Conservation (phyloP, 1,140 invertebrate genomes). For the Bathynomus jamesi region DNA sequence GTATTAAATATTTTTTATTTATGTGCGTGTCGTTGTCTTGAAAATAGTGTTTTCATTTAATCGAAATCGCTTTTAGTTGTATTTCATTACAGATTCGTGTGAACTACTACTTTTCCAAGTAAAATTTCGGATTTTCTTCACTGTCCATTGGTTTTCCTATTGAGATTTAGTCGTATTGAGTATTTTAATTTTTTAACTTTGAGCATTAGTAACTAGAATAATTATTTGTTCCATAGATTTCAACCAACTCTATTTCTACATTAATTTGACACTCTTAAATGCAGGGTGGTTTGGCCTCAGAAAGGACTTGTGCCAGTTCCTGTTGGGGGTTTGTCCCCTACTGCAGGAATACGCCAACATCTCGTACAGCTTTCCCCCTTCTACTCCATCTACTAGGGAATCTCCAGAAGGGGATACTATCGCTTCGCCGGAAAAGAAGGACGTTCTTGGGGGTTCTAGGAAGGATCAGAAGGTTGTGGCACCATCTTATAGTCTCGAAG, state of each 20-base stretch:
- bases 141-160: too few species aligned
- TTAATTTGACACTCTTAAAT: conserved; percentile 38
- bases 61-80: too few species aligned
- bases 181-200: too few species aligned
- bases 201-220: too few species aligned
- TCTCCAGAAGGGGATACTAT: conserved; percentile 3
- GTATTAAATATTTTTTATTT: too few species aligned
- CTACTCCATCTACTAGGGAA: background rate
- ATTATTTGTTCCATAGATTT: too few species aligned
- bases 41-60: too few species aligned
- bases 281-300: conserved; percentile 97
- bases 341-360: conserved; percentile 98
- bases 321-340: conserved; percentile 82
- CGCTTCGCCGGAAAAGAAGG: conserved; percentile 10
- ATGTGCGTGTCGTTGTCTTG: too few species aligned
- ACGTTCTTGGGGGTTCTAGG: conserved; percentile 13
- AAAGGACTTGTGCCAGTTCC: conserved; percentile 93
- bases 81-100: too few species aligned
- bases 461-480: conserved; percentile 24
- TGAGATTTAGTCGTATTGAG: too few species aligned
- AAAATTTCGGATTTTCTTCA: too few species aligned
- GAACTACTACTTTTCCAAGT: too few species aligned
- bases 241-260: background rate
- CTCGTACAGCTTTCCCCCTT: conserved; percentile 60
- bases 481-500: conserved; percentile 22